Base-by-base conservation (phyloP, 92 coral and sea anemone species). In the Nematostella vectensis region DNA sequence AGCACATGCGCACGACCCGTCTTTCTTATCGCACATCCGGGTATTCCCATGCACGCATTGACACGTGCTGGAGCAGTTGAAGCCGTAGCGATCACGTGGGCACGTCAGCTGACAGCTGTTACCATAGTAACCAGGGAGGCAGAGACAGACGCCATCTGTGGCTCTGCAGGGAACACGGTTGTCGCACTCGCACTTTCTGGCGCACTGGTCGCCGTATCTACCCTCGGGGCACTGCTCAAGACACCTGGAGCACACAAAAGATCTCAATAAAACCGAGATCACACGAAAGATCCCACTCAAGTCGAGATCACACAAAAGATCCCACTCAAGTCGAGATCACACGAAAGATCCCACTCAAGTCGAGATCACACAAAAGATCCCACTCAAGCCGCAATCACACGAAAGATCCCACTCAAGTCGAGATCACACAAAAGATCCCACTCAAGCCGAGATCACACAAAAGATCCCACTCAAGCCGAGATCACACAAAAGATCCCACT, bases 121-220 rank as follows among this genome's bases (percentile, higher is more conserved):
- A 29, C 99, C 99, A 62, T 70, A 52, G 83, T 62, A 87, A 39
- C 99, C 99, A 12, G 99, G 88, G 16, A 67, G 65, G 29, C 99
- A 93, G 30, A 54, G 31, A 26, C 99, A 93, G 16, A 64, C 36
- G 13, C 99, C 99, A 31, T 82, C 83, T 4, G 48, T 59, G 51
- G 67, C 26, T 54, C 61, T 55, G 61, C 99, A 93, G 2, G 67
- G 71, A 28, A 79, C 89, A 11, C 83, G 72, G 56, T 93, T 86
- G 31, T 57, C 51, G 29, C 99, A 93, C 3, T 1, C 31, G 37
- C 99, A 93, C 22, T 48, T 54, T 22, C 62, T 61, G 33, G 30
- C 26, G 68, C 99, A 93, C 61, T 75, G 57, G 44, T 68, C 72
- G 54, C 99, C 96, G 44, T 70, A 93, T 50, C 11, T 57, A 1